Evolutionary conservation across 2,797 vertebrate species (phyloP).

Genomic region (Pangasius macronema): DNA sequence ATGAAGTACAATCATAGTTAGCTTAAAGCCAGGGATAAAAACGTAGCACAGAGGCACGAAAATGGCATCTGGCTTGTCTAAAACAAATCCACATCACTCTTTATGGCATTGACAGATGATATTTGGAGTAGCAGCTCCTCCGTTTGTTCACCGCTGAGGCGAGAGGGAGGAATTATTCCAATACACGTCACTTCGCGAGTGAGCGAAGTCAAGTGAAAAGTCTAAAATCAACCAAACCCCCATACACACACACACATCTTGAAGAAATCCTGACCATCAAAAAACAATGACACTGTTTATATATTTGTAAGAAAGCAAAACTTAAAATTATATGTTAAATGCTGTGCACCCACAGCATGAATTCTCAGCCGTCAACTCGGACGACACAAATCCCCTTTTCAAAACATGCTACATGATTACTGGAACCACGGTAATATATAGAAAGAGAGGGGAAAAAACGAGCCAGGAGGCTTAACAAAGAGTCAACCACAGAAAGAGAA

Average conservation of each 20-base stretch:
- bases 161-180: conserved; percentile 66
- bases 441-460: conserved; percentile 6
- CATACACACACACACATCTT: conserved; percentile 72
- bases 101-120: conserved; percentile 76
- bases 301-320: conserved; percentile 70
- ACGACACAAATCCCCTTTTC: conserved; percentile 26
- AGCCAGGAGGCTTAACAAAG: conserved; percentile 29
- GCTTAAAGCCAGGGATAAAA: conserved; percentile 29
- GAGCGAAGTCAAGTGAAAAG: conserved; percentile 60
- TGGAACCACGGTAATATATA: conserved; percentile 41
- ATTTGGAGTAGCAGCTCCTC: conserved; percentile 73
- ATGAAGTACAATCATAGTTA: conserved; percentile 32
- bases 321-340: conserved; percentile 66
- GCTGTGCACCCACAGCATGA: conserved; percentile 46
- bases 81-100: conserved; percentile 55
- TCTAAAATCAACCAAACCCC: conserved; percentile 57
- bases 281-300: conserved; percentile 68
- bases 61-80: conserved; percentile 46
- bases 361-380: conserved; percentile 14
- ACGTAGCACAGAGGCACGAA: conserved; percentile 28
- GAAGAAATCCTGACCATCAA: conserved; percentile 73
- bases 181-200: conserved; percentile 65
- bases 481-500: conserved; percentile 36
- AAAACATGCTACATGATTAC: conserved; percentile 38
- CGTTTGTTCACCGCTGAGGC: conserved; percentile 69